phyloP scores from a whole-genome alignment of 1,140 invertebrate species.

The Cherax quadricarinatus region DNA sequence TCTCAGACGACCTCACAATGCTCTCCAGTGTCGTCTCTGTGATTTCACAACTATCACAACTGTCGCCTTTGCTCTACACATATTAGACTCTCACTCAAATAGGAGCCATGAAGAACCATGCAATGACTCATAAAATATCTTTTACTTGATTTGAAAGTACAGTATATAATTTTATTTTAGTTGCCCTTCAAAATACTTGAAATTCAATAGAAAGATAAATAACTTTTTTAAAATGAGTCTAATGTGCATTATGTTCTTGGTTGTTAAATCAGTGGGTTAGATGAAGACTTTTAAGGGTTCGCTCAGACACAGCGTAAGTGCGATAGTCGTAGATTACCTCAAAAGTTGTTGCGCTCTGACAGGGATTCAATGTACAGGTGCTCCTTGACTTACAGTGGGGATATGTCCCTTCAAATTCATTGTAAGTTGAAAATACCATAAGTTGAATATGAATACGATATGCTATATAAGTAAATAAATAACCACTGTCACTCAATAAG shows the following conservation, averaged over 20 bases:
- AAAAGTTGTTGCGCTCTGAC: background rate
- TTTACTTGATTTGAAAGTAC: background rate
- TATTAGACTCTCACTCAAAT: conserved; percentile 74
- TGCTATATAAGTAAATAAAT: too few species aligned
- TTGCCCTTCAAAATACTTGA: background rate
- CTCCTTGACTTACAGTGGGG: too few species aligned
- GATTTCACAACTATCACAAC: conserved; percentile 39
- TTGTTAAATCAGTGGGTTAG: background rate
- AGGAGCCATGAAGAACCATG: conserved; percentile 52
- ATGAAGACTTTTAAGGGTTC: background rate
- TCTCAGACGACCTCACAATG: conserved; percentile 51
- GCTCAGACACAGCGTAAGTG: background rate
- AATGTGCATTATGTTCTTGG: background rate
- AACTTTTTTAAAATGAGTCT: too few species aligned
- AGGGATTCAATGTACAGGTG: background rate
- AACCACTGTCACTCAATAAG: too few species aligned
- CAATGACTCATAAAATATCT: background rate
- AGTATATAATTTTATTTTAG: background rate
- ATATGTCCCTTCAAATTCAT: too few species aligned
- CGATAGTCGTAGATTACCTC: background rate
- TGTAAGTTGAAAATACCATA: too few species aligned
- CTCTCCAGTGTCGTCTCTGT: conserved; percentile 70
- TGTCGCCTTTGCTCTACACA: conserved; percentile 67
- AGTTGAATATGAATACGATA: too few species aligned
- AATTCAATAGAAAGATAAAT: background rate